phyloP scores from a whole-genome alignment of 2,888 invertebrate species.

The Alloscopus bannaensis region DNA sequence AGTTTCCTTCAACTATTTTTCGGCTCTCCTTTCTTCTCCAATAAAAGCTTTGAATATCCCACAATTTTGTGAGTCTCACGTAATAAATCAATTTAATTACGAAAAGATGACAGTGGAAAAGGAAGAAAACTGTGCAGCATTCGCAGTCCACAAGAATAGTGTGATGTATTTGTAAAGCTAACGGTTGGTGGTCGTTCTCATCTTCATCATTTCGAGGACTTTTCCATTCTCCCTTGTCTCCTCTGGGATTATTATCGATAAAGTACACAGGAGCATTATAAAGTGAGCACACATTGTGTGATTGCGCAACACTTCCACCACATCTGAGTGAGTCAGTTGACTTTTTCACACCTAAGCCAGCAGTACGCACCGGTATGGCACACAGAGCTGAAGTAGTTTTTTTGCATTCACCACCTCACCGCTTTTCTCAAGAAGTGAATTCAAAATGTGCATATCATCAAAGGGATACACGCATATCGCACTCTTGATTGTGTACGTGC shows the following conservation, averaged over 20 bases:
- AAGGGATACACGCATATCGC: no score
- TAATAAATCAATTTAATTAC: conserved; percentile 66
- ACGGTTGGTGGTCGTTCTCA: conserved; percentile 55
- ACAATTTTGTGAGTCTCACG: no score
- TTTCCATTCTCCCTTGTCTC: conserved; percentile 18
- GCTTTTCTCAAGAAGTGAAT: no score
- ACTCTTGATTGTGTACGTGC: no score
- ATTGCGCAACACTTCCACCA: conserved; percentile 47
- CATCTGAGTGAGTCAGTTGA: conserved; percentile 30
- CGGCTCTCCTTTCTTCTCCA: no score
- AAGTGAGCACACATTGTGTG: conserved; percentile 8
- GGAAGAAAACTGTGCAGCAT: no score
- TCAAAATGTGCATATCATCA: no score
- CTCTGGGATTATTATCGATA: conserved; percentile 12
- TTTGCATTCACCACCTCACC: no score
- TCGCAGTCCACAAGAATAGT: neutral
- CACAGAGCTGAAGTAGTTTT: no score
- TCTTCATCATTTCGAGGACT: neutral
- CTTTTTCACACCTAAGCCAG: conserved; percentile 61
- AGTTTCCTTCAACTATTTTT: no score
- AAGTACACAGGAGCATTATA: conserved; percentile 24
- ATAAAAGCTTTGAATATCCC: no score
- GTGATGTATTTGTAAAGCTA: conserved; percentile 5
- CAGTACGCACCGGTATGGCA: no score
- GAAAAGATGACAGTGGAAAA: conserved; percentile 48